Base-by-base conservation (phyloP, 2,113 vertebrate species). In the Larimichthys crocea region DNA sequence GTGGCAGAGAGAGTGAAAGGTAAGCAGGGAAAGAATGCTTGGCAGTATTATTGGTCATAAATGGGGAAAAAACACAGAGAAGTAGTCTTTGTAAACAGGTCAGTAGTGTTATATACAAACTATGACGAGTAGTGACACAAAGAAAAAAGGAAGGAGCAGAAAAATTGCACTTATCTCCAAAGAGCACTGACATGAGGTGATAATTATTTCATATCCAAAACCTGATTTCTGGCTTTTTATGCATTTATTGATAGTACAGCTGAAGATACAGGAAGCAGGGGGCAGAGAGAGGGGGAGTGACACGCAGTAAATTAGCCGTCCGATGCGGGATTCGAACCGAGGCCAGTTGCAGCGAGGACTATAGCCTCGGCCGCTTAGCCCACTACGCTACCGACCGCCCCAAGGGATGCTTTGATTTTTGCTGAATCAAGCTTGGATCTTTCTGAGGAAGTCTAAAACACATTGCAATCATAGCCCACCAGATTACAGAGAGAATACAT, bases 1-100 rank as follows among this genome's bases (percentile, higher is more conserved):
- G 98, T 97, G 74, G 97, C 98, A 76, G 98, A 99, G 90, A 97
- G 93, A 95, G 87, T 95, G 62, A 59, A 93, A 90, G 90, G 94
- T 95, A 93, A 89, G 62, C 6, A n/a, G 65, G 92, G 24, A 66
- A 82, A 87, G 14, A 49, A 61, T 15, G 42, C 5, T 31, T 56
- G 12, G 3, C 46, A 59, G 48, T 22, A 31, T 10, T 52, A 15
- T 15, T 40, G 14, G 22, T 22, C 26, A 44, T 20, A 5, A 19
- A 7, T 50, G 49, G 31, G 6, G 10, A n/a, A 48, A 44, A n/a
- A 31, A 76, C 74, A 35, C n/a, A 4, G 19, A 3, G 35, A n/a
- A 29, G 2, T 46, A 46, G 11, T 3, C 44, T 14, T 26, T 22
- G 20, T 15, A 48, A 50, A 62, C 29, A 1, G 3, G 31, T 62